Conservation (phyloP, 2,113 vertebrate genomes). For the Xiphophorus couchianus region DNA sequence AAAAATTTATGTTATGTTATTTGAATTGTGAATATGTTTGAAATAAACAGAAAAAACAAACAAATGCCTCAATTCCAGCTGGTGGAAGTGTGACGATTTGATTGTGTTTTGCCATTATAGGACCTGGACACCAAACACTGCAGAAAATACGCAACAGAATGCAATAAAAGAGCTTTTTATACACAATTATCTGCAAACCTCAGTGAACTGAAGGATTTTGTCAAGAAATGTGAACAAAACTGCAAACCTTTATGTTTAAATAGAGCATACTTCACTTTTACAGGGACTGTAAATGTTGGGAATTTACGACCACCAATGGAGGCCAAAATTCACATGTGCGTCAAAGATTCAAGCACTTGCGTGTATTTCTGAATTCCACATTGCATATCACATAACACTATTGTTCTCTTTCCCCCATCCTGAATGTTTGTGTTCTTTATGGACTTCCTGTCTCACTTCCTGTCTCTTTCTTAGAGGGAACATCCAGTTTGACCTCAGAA, state of each 20-base stretch:
- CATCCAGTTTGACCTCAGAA: slow-evolving; percentile 23
- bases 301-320: neutral
- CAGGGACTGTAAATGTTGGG: neutral
- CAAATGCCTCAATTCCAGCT: neutral
- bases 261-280: neutral
- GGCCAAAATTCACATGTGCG: slow-evolving; percentile 8
- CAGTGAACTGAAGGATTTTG: neutral
- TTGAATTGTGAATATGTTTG: too few species aligned
- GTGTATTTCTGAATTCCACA: slow-evolving; percentile 2
- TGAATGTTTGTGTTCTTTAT: slow-evolving; percentile 50
- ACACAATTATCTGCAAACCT: neutral
- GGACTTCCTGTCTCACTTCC: slow-evolving; percentile 64
- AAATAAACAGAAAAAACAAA: too few species aligned
- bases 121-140: neutral
- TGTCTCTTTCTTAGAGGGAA: slow-evolving; percentile 42
- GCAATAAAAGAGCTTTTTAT: neutral
- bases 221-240: neutral
- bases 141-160: neutral
- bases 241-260: neutral
- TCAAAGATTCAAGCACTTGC: slow-evolving; percentile 14
- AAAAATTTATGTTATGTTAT: too few species aligned
- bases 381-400: slow-evolving; percentile 27
- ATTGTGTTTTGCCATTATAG: neutral
- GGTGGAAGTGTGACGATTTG: neutral
- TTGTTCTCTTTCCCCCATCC: slow-evolving; percentile 49